A percentile compares a stretch with the other conserved stretches of the same genome.
Evolutionary conservation across 2,888 invertebrate genomes (phyloP).

Genomic region (Aethes cnicana): DNA sequence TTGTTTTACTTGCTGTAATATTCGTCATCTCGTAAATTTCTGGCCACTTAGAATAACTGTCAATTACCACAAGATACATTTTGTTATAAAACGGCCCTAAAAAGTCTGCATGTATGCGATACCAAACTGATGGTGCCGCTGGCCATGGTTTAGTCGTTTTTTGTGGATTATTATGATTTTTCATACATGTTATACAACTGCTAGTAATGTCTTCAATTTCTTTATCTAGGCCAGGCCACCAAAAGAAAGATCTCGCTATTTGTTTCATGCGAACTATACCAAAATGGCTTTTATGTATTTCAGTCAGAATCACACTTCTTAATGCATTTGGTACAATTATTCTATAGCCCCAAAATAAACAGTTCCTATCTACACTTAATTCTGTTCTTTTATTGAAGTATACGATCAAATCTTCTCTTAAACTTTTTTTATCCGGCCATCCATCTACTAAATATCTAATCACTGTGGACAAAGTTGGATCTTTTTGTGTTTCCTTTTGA

Average conservation of each 20-base stretch:
- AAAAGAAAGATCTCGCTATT: background rate
- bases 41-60: background rate
- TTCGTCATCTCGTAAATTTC: background rate
- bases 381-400: background rate
- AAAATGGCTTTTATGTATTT: background rate
- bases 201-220: background rate
- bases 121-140: background rate
- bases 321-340: background rate
- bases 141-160: too few relatives aligned
- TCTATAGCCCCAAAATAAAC: background rate
- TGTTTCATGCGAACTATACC: background rate
- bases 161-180: too few relatives aligned
- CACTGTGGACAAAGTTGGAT: background rate
- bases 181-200: background rate
- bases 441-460: background rate
- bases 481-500: conserved; percentile 8
- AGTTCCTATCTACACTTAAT: background rate
- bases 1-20: background rate
- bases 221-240: background rate
- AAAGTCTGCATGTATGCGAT: background rate
- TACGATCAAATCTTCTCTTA: background rate
- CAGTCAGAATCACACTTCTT: background rate
- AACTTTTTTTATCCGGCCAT: background rate
- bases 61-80: background rate
- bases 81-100: background rate